phyloP scores from a whole-genome alignment of 2,113 vertebrate species.

The Tursiops truncatus region DNA sequence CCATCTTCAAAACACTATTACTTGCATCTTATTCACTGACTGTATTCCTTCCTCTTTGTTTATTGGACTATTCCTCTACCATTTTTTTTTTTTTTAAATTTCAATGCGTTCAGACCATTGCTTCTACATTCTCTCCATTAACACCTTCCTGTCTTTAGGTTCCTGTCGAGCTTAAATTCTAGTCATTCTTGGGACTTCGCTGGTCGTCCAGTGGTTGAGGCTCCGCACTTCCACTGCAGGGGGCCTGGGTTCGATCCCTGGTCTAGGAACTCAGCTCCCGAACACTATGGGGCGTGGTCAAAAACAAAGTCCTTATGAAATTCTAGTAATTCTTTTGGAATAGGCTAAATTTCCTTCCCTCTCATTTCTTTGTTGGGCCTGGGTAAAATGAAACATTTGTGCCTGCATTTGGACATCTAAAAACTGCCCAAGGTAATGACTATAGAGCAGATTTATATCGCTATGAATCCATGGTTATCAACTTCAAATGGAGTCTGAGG shows the following conservation, averaged over 20 bases:
- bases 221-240: no score
- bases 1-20: background rate
- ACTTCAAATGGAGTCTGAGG: background rate
- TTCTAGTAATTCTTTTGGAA: background rate
- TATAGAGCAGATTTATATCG: background rate
- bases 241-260: no score
- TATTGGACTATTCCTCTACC: background rate
- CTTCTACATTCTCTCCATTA: background rate
- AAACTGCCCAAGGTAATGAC: background rate
- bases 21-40: background rate
- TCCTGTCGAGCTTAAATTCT: background rate
- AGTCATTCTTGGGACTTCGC: no score
- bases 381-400: conserved; percentile 27
- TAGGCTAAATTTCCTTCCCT: background rate
- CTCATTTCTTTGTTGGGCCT: background rate
- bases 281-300: no score
- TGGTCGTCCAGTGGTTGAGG: no score
- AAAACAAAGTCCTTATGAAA: no score
- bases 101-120: background rate
- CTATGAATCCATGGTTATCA: background rate
- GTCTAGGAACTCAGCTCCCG: no score
- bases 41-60: conserved; percentile 1
- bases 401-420: conserved; percentile 3
- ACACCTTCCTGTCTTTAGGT: background rate
- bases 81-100: background rate